Evolutionary conservation across 2,797 vertebrate genomes (phyloP).

Genomic region (Argentina silus): DNA sequence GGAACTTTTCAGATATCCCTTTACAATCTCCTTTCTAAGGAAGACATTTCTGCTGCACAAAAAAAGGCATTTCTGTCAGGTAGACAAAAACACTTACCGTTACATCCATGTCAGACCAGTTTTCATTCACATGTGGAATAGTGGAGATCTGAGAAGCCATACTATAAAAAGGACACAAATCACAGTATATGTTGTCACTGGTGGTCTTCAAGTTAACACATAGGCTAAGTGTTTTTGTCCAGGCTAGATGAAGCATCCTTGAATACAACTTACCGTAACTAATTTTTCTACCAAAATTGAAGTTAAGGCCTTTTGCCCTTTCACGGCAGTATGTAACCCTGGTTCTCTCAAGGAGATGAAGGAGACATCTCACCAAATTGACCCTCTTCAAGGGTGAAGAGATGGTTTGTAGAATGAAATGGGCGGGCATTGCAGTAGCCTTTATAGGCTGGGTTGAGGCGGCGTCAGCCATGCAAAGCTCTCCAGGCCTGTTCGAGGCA

Average conservation of each 20-base stretch:
- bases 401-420: too few species aligned
- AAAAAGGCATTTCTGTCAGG: not conserved
- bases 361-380: too few species aligned
- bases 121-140: not conserved
- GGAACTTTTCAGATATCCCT: not conserved
- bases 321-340: too few species aligned
- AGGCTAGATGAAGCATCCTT: not conserved
- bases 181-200: not conserved
- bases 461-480: too few species aligned
- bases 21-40: not conserved
- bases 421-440: too few species aligned
- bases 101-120: not conserved
- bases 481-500: too few species aligned
- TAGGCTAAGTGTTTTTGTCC: not conserved
- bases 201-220: not conserved
- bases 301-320: too few species aligned
- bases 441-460: too few species aligned
- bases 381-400: too few species aligned
- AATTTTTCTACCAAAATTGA: too few species aligned
- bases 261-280: constrained; percentile 59
- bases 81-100: not conserved
- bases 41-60: not conserved
- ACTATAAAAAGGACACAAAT: not conserved
- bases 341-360: too few species aligned
- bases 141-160: not conserved